Conservation (phyloP, 2,797 vertebrate genomes). For the Sebastes kiyomatsui region DNA sequence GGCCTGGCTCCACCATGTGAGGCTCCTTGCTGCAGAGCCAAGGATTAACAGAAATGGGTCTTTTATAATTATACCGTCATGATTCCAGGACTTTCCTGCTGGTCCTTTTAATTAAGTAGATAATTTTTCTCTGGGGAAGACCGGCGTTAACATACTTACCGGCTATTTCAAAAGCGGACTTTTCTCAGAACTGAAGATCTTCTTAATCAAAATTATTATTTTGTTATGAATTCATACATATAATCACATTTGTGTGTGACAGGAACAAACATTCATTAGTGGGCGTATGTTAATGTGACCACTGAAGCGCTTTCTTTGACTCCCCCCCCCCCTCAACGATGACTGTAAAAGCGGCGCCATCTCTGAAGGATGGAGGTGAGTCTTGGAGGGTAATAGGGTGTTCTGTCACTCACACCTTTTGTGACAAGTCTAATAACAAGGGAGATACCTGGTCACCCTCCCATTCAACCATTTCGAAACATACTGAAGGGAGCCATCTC, state of each 20-base stretch:
- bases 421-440: slow-evolving; percentile 76
- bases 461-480: slow-evolving; percentile 63
- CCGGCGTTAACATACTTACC: slow-evolving; percentile 80
- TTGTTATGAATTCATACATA: slow-evolving; percentile 14
- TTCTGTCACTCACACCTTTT: slow-evolving; percentile 69
- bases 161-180: slow-evolving; percentile 73
- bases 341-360: slow-evolving; percentile 51
- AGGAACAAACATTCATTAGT: slow-evolving; percentile 8
- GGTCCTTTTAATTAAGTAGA: slow-evolving; percentile 88
- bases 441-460: slow-evolving; percentile 68
- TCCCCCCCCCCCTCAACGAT: not conserved
- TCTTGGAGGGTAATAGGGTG: slow-evolving; percentile 71
- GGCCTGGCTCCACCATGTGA: slow-evolving; percentile 61
- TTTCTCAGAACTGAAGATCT: slow-evolving; percentile 47
- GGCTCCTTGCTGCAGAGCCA: slow-evolving; percentile 69
- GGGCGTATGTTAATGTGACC: slow-evolving; percentile 42
- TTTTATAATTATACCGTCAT: slow-evolving; percentile 86
- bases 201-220: slow-evolving; percentile 40
- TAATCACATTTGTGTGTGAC: not conserved
- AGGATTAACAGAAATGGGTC: slow-evolving; percentile 81
- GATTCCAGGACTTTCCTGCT: slow-evolving; percentile 84
- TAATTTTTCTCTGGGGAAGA: slow-evolving; percentile 80
- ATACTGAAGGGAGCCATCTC: slow-evolving; percentile 60
- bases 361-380: slow-evolving; percentile 52
- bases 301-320: slow-evolving; percentile 16